A percentile compares a stretch with the other conserved stretches of the same genome.
Evolutionary conservation across 2,888 invertebrate genomes (phyloP).

Genomic region (Cataglyphis cursor): DNA sequence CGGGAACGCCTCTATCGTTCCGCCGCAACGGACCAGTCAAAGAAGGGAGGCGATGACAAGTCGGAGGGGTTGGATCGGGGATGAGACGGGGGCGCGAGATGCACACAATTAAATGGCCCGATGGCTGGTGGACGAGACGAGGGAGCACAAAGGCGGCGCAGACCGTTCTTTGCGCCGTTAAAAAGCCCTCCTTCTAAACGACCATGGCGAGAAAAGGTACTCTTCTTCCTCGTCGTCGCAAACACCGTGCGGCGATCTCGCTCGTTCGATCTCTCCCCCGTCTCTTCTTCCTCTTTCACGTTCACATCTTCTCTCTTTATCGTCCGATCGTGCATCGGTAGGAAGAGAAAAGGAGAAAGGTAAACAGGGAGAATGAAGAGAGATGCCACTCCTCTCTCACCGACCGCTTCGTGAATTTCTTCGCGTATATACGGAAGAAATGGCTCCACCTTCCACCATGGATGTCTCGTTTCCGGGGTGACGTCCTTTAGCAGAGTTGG

Average conservation of each 20-base stretch:
- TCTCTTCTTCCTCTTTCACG: neutral
- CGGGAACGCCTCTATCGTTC: no score
- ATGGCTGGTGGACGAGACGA: slow-evolving; percentile 58
- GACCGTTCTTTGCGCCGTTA: slow-evolving; percentile 70
- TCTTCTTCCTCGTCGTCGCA: slow-evolving; percentile 52
- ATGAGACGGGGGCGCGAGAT: slow-evolving; percentile 40
- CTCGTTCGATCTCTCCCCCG: neutral
- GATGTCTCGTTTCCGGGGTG: slow-evolving; percentile 61
- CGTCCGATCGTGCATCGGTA: slow-evolving; percentile 26
- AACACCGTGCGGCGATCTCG: slow-evolving; percentile 35
- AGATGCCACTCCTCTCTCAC: neutral
- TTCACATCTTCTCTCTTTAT: slow-evolving; percentile 32
- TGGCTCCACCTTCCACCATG: slow-evolving; percentile 50
- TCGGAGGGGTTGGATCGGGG: neutral
- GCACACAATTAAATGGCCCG: slow-evolving; percentile 64
- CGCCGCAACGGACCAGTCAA: slow-evolving; percentile 18
- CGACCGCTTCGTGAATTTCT: slow-evolving; percentile 62
- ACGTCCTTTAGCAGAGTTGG: slow-evolving; percentile 69
- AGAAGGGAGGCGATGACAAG: neutral
- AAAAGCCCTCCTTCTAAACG: slow-evolving; percentile 63
- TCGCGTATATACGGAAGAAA: slow-evolving; percentile 51
- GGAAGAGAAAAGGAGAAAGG: neutral
- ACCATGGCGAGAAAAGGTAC: slow-evolving; percentile 59
- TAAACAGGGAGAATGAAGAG: neutral
- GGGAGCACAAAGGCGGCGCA: slow-evolving; percentile 64